Evolutionary conservation across 2,888 invertebrate species (phyloP).

Genomic region (Cryptocephalus primarius): DNA sequence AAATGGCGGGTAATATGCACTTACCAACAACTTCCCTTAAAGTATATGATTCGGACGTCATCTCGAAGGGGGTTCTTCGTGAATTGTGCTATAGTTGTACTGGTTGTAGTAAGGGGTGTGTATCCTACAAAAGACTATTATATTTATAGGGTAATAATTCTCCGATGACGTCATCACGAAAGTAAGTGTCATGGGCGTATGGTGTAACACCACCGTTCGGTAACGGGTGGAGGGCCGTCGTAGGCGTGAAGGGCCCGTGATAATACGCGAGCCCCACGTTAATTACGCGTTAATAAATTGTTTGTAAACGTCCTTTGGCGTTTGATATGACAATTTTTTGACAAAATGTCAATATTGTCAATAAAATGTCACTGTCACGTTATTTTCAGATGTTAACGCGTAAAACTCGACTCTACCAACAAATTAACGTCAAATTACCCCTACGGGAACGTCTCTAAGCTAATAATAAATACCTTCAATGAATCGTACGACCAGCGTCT

Average conservation of each 20-base stretch:
- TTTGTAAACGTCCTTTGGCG: slow-evolving; percentile 14
- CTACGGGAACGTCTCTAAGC: slow-evolving; percentile 1
- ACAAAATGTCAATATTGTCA: slow-evolving; percentile 16
- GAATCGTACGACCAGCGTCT: slow-evolving; percentile 5
- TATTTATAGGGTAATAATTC: slow-evolving; percentile 3
- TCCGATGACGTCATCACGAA: slow-evolving; percentile 13
- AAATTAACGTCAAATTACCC: not conserved
- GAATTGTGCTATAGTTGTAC: no score
- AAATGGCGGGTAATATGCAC: not conserved
- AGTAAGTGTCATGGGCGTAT: slow-evolving; percentile 10
- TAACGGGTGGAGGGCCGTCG: not conserved
- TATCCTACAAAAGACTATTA: not conserved
- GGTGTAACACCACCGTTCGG: slow-evolving; percentile 3
- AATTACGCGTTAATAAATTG: slow-evolving; percentile 5
- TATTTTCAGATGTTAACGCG: slow-evolving; percentile 7
- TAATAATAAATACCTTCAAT: not conserved
- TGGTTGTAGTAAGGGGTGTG: no score
- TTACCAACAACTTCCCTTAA: slow-evolving; percentile 13
- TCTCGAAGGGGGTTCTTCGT: slow-evolving; percentile 1
- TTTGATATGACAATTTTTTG: slow-evolving; percentile 15
- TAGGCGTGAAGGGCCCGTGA: no score
- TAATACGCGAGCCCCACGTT: not conserved
- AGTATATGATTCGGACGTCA: slow-evolving; percentile 5
- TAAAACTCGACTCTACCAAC: slow-evolving; percentile 3
- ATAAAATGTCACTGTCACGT: slow-evolving; percentile 14